Evolutionary conservation across 2,113 vertebrate genomes (phyloP).

Genomic region (Beaufortia kweichowensis): DNA sequence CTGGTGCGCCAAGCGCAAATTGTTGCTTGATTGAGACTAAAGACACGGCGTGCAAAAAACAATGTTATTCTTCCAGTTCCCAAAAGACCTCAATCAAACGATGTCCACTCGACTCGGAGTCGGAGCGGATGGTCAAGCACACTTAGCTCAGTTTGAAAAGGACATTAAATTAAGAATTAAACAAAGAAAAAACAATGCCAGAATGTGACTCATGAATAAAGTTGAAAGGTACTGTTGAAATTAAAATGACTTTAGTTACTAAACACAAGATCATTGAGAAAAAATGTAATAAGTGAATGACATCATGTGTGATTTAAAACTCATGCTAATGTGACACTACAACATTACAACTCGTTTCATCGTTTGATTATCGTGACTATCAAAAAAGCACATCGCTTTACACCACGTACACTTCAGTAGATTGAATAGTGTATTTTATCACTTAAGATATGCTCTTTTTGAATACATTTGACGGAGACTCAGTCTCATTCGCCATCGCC

Average conservation of each 20-base stretch:
- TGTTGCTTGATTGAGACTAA: constrained; percentile 37
- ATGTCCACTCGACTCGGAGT: constrained; percentile 29
- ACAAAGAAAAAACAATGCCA: constrained; percentile 22
- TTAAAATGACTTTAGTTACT: neutral
- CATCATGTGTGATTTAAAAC: constrained; percentile 10
- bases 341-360: too few relatives aligned
- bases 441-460: too few relatives aligned
- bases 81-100: constrained; percentile 38
- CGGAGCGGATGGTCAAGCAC: constrained; percentile 5
- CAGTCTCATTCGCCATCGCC: too few relatives aligned
- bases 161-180: constrained; percentile 18
- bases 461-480: too few relatives aligned
- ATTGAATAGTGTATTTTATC: too few relatives aligned
- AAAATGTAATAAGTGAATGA: neutral
- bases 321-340: neutral
- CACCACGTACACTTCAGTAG: too few relatives aligned
- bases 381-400: too few relatives aligned
- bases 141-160: neutral
- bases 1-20: constrained; percentile 41
- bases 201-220: neutral
- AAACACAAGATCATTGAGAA: neutral
- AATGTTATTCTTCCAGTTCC: constrained; percentile 35
- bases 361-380: too few relatives aligned
- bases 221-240: neutral
- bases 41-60: constrained; percentile 5